Percentiles rank a stretch among this genome's conserved stretches.
Conservation (phyloP, 2,113 vertebrate genomes). For the Nettapus auritus region DNA sequence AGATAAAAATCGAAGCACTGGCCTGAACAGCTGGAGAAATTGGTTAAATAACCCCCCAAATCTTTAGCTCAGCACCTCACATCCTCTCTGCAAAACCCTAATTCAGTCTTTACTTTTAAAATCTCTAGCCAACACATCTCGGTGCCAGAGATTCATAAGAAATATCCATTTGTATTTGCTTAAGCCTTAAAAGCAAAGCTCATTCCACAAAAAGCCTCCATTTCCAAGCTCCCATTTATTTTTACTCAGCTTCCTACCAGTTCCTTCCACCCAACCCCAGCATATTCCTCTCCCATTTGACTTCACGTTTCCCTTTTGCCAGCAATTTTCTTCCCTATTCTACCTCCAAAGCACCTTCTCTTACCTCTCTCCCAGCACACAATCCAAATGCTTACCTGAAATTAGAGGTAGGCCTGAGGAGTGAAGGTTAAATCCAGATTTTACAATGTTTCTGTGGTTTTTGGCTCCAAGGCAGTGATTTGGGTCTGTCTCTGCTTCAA, state of each 20-base stretch:
- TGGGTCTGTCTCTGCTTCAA: background rate
- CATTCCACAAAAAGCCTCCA: background rate
- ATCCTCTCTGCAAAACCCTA: background rate
- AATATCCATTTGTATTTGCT: background rate
- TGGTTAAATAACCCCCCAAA: background rate
- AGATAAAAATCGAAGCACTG: background rate
- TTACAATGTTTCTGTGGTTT: background rate
- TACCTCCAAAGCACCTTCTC: background rate
- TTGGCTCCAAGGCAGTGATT: slow-evolving; percentile 15
- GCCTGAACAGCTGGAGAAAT: background rate
- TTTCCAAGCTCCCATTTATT: background rate
- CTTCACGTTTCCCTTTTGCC: background rate
- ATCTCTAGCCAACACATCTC: background rate
- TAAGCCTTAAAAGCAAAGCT: background rate
- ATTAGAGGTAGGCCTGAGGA: background rate
- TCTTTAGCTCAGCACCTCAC: background rate
- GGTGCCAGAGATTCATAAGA: background rate
- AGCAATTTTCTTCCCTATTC: background rate
- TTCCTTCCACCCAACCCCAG: background rate
- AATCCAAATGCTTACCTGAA: background rate
- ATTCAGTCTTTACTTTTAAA: background rate
- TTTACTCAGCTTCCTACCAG: background rate
- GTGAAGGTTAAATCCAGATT: background rate
- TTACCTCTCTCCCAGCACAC: background rate
- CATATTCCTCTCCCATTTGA: background rate